Evolutionary conservation across 2,113 vertebrate species (phyloP), one percentile per base, ranked within the genome.

Genomic region (Pseudorasbora parva): DNA sequence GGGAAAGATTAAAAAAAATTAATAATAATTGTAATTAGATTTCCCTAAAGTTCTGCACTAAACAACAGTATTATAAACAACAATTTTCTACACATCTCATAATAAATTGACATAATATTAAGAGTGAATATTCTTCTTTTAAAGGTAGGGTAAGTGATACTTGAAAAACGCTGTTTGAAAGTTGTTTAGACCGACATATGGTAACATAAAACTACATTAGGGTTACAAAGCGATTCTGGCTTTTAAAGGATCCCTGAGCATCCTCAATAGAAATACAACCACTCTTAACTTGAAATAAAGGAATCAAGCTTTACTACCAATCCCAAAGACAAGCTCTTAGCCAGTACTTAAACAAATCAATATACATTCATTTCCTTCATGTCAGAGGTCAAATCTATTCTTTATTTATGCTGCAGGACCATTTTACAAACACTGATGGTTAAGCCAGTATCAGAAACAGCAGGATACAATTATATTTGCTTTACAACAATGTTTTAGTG

Each of bases 391-490:
- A 85, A 71, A 87, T 82, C 80, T 76, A 79, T 82, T 79, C 68
- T 49, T 71, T 51, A 79, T 43, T 79, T 41, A 57, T 74, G 23
- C n/a, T 66, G 33, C 57, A 82, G 75, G 89, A 90, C 85, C 82
- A 87, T 85, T 87, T 89, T 90, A 81, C 69, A 90, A 91, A 91
- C 89, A 90, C 89, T 91, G 89, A 90, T 90, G 92, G 90, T 90
- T 92, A 91, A 91, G 92, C 91, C 92, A 91, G 91, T 91, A 94
- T 92, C 90, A 92, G 27, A 45, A 43, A 37, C 54, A 30, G 8
- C 6, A 43, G 75, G 37, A 43, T 21, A 41, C 8, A 14, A 23
- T 59, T 12, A 41, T 8, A 25, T 43, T 41, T 37, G 15, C 54
- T 56, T 56, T 33, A 8, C 5, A 72, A 14, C 6, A 2, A 23